phyloP scores from a whole-genome alignment of 2,888 invertebrate genomes.

The Mythimna albipuncta region DNA sequence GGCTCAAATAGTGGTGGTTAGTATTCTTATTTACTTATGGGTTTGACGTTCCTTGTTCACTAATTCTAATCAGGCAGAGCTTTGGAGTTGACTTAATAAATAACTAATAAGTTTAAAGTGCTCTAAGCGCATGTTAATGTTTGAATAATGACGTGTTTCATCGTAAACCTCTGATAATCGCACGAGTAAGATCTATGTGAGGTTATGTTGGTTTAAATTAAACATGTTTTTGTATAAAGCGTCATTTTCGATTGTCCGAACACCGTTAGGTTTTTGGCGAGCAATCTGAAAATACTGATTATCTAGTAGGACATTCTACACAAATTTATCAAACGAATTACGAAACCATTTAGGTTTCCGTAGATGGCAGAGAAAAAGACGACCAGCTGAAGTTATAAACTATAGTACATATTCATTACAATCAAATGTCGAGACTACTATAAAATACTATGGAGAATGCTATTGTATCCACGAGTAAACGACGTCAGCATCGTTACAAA shows the following conservation, averaged over 20 bases:
- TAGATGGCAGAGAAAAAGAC: not conserved
- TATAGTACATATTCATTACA: not conserved
- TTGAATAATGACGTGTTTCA: slow-evolving; percentile 22
- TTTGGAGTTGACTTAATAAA: slow-evolving; percentile 3
- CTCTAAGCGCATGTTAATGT: slow-evolving; percentile 30
- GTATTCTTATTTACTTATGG: slow-evolving; percentile 32
- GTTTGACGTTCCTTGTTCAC: slow-evolving; percentile 16
- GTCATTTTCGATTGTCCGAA: not conserved
- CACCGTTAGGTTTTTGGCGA: not conserved
- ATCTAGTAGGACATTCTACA: not conserved
- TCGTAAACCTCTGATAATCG: not conserved
- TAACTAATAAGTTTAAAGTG: slow-evolving; percentile 21
- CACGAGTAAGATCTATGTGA: slow-evolving; percentile 1
- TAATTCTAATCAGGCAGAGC: slow-evolving; percentile 21
- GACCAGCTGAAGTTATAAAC: not conserved
- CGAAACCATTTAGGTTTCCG: not conserved
- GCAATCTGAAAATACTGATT: not conserved
- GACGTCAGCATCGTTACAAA: not conserved
- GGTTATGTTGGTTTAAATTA: not conserved
- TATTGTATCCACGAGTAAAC: not conserved
- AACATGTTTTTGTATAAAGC: not conserved
- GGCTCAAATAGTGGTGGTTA: slow-evolving; percentile 53
- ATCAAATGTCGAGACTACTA: not conserved
- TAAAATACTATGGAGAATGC: not conserved
- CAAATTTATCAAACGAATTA: not conserved